Conservation (phyloP, 2,888 invertebrate species). For the Villa cingulata region DNA sequence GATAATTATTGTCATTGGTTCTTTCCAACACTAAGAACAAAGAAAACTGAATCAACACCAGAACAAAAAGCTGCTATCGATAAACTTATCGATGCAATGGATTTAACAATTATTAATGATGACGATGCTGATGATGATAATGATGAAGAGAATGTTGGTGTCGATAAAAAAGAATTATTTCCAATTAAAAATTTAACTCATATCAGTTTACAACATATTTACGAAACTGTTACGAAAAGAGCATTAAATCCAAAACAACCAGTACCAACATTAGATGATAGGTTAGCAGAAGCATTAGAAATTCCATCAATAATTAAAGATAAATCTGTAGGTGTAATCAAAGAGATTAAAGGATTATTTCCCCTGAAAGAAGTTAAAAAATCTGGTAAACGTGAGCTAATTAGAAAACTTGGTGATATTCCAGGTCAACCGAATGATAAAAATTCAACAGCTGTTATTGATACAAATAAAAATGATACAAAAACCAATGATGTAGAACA, state of each 20-base stretch:
- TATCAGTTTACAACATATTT: slow-evolving; percentile 40
- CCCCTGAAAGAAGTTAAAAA: slow-evolving; percentile 37
- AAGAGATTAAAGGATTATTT: slow-evolving; percentile 39
- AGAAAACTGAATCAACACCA: slow-evolving; percentile 37
- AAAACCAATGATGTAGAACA: slow-evolving; percentile 3
- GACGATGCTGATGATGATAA: too few species aligned
- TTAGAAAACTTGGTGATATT: slow-evolving; percentile 16
- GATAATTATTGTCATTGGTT: slow-evolving; percentile 54
- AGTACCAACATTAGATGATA: slow-evolving; percentile 40
- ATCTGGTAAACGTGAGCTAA: slow-evolving; percentile 24
- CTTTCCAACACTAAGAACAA: slow-evolving; percentile 45
- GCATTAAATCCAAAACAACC: slow-evolving; percentile 47
- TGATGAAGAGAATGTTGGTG: slow-evolving; percentile 38
- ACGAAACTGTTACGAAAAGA: slow-evolving; percentile 44
- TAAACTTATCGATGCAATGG: slow-evolving; percentile 51
- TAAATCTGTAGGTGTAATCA: slow-evolving; percentile 36
- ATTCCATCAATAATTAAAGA: slow-evolving; percentile 39
- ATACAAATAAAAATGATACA: slow-evolving; percentile 5
- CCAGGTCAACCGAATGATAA: slow-evolving; percentile 19
- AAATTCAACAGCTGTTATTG: not conserved
- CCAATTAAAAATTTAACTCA: slow-evolving; percentile 40
- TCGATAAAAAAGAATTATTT: slow-evolving; percentile 35
- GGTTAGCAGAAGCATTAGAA: slow-evolving; percentile 39
- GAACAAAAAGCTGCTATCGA: slow-evolving; percentile 50
- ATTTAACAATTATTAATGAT: too few species aligned